Percentiles rank a stretch among this genome's conserved stretches.
phyloP scores from a whole-genome alignment of 2,113 vertebrate species.

The Eretmochelys imbricata region DNA sequence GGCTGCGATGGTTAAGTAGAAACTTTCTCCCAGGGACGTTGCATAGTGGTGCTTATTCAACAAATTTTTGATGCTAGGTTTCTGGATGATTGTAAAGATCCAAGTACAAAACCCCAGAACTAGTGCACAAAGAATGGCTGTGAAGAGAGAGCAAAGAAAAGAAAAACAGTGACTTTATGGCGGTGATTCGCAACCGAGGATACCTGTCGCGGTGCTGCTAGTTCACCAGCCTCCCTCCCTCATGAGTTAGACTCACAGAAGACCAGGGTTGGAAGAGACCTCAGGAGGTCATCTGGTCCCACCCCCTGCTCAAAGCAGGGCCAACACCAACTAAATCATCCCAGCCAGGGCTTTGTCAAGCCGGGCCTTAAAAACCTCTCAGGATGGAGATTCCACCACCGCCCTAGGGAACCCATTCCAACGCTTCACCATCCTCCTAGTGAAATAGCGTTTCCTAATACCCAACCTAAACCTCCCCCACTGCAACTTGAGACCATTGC shows the following conservation, averaged over 20 bases:
- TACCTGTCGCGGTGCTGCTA: neutral
- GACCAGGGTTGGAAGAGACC: too few species aligned
- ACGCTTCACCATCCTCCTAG: too few species aligned
- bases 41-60: fast-evolving
- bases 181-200: neutral
- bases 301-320: too few species aligned
- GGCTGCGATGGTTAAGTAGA: conserved; percentile 43
- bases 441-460: too few species aligned
- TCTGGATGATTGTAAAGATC: neutral
- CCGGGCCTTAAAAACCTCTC: too few species aligned
- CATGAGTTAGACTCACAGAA: neutral
- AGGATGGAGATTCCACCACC: too few species aligned
- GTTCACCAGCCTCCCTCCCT: neutral
- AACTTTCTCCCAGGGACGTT: conserved; percentile 56
- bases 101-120: neutral
- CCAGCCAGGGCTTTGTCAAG: too few species aligned
- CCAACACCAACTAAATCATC: too few species aligned
- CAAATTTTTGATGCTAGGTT: neutral
- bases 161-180: neutral
- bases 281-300: too few species aligned
- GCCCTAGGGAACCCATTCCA: too few species aligned
- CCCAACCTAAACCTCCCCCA: too few species aligned
- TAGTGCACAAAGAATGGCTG: neutral
- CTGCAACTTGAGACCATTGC: too few species aligned
- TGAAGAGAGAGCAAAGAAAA: neutral